Percentiles rank a stretch among this genome's conserved stretches.
Conservation (phyloP, 2,113 vertebrate genomes). For the Gasterosteus aculeatus region DNA sequence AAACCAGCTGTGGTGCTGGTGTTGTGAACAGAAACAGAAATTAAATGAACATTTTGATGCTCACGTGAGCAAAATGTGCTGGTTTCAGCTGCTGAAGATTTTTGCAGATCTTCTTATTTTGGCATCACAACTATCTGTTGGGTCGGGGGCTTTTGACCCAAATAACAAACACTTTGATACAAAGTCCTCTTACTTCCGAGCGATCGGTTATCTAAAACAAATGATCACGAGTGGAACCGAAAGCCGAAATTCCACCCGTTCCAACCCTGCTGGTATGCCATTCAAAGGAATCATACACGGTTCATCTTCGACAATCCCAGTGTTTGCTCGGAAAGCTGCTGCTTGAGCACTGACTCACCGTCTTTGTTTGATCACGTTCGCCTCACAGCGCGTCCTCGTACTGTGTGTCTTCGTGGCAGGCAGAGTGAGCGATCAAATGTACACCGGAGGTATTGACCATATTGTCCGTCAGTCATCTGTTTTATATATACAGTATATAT, state of each 20-base stretch:
- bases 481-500: too few species aligned
- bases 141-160: neutral
- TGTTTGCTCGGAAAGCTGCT: constrained; percentile 37
- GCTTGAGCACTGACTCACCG: constrained; percentile 66
- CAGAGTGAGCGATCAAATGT: constrained; percentile 33
- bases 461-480: neutral
- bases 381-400: constrained; percentile 30
- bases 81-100: neutral
- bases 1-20: neutral
- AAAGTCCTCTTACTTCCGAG: neutral
- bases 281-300: constrained; percentile 6
- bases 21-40: neutral
- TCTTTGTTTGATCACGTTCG: constrained; percentile 60
- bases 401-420: constrained; percentile 40
- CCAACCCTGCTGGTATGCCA: neutral
- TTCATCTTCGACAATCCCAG: constrained; percentile 27
- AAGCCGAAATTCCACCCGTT: neutral
- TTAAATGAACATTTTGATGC: neutral
- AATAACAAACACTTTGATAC: neutral
- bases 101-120: neutral
- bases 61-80: neutral
- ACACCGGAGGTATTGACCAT: neutral
- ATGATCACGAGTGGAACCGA: neutral
- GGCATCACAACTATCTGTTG: neutral
- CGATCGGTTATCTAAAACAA: neutral